Evolutionary conservation across 2,113 vertebrate species (phyloP), one percentile per base, ranked within the genome.

Genomic region (Grammomys dolichurus): DNA sequence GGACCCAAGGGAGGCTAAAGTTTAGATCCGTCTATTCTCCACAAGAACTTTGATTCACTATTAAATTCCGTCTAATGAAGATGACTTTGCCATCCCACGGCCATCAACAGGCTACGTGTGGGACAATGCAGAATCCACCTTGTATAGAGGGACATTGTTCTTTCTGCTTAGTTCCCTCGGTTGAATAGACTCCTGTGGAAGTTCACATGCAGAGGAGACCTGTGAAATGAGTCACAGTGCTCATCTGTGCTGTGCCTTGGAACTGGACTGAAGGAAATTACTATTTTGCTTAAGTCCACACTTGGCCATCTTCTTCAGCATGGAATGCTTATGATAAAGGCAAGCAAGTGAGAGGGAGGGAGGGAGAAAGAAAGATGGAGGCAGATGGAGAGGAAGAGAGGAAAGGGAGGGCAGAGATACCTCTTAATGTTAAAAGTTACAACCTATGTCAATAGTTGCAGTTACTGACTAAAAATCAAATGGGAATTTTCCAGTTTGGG

Each of bases 41-140:
- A 97, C 97, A 98, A 98, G 95, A 99, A 99, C 99, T 99, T 99
- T 99, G 99, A 99, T 99, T 99, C 98, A 97, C 99, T 99, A 99
- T 99, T 99, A 99, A 99, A 99, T 99, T 99, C 99, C 99, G 98
- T 98, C 98, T 99, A 99, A 99, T 99, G 99, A 98, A 98, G 99
- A 99, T 98, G 99, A 98, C 98, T 99, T 97, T 98, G 98, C 99
- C 99, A 99, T 99, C 99, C 99, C 99, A 99, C 98, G 97, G 99
- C 99, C 98, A 99, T 99, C 98, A 98, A 98, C 98, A 36, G 97
- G 98, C 99, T 98, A 98, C 63, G 97, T 69, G 14, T 95, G 91
- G 98, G 98, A 99, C 99, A 99, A 99, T 99, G 98, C 86, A 22
- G 96, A 97, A 98, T 98, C 97, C 67, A 98, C 97, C 80, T 98